Percentiles rank a stretch among this genome's conserved stretches.
phyloP scores from a whole-genome alignment of 2,888 invertebrate genomes.

The Anarsia innoxiella region DNA sequence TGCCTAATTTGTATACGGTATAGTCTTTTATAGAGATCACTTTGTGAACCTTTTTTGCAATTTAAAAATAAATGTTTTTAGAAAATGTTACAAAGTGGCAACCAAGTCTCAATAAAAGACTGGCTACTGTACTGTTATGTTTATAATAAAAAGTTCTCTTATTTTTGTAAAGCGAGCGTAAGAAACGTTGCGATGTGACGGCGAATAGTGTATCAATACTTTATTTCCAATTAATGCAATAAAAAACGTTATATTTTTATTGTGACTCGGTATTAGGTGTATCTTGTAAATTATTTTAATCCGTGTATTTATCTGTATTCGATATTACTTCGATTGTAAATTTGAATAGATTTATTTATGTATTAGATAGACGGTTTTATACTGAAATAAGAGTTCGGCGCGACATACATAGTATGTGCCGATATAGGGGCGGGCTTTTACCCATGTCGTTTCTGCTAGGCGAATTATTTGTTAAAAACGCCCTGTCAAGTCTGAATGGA shows the following conservation, averaged over 20 bases:
- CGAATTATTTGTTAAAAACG: too few species aligned
- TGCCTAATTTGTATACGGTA: background rate
- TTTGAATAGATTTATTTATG: conserved; percentile 54
- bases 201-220: conserved; percentile 1
- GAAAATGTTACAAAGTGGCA: conserved; percentile 6
- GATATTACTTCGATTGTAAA: conserved; percentile 54
- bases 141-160: conserved; percentile 9
- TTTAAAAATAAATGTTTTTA: background rate
- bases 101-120: too few species aligned
- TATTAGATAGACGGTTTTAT: conserved; percentile 51
- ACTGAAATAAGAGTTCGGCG: conserved; percentile 37
- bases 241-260: conserved; percentile 32
- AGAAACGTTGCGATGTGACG: conserved; percentile 14
- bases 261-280: conserved; percentile 51
- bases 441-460: too few species aligned
- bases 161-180: conserved; percentile 17
- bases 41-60: background rate
- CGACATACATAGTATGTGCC: conserved; percentile 5
- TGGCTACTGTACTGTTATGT: too few species aligned
- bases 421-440: too few species aligned
- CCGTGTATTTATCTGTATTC: conserved; percentile 46
- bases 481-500: too few species aligned
- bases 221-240: conserved; percentile 28
- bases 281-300: conserved; percentile 40
- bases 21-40: too few species aligned